These are phyloP conservation scores for Sceloporus tristichus DNA, from an alignment of 2,113 vertebrate species.

Conservation along the genomic window DNA sequence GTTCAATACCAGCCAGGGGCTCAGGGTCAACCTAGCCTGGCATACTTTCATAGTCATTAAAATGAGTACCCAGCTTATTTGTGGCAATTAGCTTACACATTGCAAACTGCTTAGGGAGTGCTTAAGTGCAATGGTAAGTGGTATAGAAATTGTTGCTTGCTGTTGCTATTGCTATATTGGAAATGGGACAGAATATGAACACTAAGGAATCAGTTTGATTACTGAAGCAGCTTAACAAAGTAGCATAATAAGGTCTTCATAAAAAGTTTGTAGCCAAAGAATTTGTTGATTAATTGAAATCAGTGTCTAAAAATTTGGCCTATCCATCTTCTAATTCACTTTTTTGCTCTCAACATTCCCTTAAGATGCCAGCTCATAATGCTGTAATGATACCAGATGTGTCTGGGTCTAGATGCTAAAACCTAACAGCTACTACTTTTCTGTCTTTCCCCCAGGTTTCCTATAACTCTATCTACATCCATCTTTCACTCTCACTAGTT, in stretches of 20 bases:
- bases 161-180: not conserved
- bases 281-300: not conserved
- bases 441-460: not conserved
- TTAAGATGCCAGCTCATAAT: not conserved
- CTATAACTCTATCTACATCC: not conserved
- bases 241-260: not conserved
- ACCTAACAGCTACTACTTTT: not conserved
- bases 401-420: not conserved
- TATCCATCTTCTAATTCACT: not conserved
- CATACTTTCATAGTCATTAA: no score
- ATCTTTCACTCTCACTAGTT: not conserved
- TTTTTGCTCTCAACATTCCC: constrained; percentile 26
- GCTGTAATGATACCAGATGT: not conserved
- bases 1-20: no score
- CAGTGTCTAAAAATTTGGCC: not conserved
- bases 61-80: no score
- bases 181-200: not conserved
- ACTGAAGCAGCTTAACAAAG: not conserved
- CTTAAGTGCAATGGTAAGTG: no score
- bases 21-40: no score
- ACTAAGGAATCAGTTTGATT: not conserved
- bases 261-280: not conserved
- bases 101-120: no score
- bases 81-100: no score
- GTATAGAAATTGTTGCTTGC: no score